phyloP scores from a whole-genome alignment of 2,797 vertebrate genomes.

The Thaleichthys pacificus region DNA sequence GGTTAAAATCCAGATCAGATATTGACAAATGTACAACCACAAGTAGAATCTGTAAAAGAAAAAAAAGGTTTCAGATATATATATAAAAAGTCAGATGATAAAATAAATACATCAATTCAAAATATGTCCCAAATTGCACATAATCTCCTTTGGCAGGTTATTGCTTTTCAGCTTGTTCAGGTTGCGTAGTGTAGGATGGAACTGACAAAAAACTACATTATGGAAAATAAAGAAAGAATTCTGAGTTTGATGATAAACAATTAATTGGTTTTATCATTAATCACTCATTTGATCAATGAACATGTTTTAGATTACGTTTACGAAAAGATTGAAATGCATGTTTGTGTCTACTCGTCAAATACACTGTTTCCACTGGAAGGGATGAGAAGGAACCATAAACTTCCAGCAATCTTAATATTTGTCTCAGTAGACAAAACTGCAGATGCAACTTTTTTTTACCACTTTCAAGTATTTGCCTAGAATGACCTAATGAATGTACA shows the following conservation, averaged over 20 bases:
- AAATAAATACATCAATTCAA: slow-evolving; percentile 30
- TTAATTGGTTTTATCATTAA: not conserved
- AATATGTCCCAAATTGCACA: slow-evolving; percentile 24
- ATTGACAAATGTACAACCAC: not conserved
- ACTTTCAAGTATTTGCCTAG: not conserved
- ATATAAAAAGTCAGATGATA: not conserved
- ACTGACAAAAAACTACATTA: not conserved
- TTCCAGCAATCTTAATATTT: not conserved
- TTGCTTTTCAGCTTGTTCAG: not conserved
- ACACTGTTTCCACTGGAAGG: not conserved
- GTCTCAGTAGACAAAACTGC: not conserved
- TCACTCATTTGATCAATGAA: not conserved
- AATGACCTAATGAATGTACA: not conserved
- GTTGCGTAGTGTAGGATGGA: not conserved
- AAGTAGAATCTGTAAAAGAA: not conserved
- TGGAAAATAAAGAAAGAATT: not conserved
- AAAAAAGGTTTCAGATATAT: not conserved
- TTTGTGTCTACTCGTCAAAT: not conserved
- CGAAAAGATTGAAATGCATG: not conserved
- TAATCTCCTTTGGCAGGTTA: not conserved
- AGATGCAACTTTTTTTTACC: not conserved
- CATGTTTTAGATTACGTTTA: not conserved
- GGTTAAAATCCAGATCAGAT: not conserved
- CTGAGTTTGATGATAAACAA: not conserved
- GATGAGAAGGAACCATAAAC: not conserved